These are phyloP conservation scores for Limanda limanda DNA, from an alignment of 2,113 vertebrate genomes.

Conservation along the genomic window DNA sequence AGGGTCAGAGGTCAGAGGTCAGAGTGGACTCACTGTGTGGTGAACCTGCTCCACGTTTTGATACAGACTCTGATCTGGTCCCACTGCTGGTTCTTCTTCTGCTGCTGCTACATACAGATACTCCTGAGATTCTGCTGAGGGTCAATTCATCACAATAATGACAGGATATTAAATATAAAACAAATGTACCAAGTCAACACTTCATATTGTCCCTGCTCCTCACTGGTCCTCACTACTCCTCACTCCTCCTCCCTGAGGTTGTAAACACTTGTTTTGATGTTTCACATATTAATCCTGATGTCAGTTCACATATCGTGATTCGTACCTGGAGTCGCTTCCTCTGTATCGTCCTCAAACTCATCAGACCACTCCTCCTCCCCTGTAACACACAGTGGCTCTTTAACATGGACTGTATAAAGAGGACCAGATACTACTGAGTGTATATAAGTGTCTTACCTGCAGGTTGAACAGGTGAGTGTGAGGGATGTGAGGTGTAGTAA, in stretches of 20 bases:
- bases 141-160: neutral
- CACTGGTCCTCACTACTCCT: too few species aligned
- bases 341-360: slow-evolving; percentile 67
- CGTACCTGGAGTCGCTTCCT: slow-evolving; percentile 41
- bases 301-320: too few species aligned
- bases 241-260: too few species aligned
- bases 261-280: too few species aligned
- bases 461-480: slow-evolving; percentile 16
- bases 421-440: too few species aligned
- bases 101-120: neutral
- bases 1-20: neutral
- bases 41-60: slow-evolving; percentile 68
- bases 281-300: too few species aligned
- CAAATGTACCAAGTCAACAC: too few species aligned
- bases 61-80: slow-evolving; percentile 42
- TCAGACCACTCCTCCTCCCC: slow-evolving; percentile 73
- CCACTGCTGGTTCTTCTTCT: rapidly evolving
- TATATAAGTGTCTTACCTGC: slow-evolving; percentile 24
- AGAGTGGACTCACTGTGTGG: slow-evolving; percentile 68
- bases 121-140: slow-evolving; percentile 1
- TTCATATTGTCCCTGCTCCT: too few species aligned
- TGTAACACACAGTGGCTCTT: neutral
- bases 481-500: neutral
- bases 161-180: too few species aligned
- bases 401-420: too few species aligned